phyloP scores from a whole-genome alignment of 2,888 invertebrate species.

The Melitaea athalia region DNA sequence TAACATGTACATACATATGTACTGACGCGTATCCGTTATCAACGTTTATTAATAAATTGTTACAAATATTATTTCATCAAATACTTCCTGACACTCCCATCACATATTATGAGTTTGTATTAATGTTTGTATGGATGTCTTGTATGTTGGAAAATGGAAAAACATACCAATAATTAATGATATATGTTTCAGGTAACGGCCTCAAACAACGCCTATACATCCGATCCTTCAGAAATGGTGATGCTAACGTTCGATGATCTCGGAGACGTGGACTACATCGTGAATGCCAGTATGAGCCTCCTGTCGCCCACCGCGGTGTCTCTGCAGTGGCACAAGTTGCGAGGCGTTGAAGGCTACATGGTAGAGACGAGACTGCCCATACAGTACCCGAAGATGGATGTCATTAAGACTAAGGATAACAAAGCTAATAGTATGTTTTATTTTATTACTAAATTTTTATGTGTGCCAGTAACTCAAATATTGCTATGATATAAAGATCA shows the following conservation, averaged over 20 bases:
- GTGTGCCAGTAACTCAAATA: no score
- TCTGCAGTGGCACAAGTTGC: slow-evolving; percentile 83
- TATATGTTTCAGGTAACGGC: slow-evolving; percentile 82
- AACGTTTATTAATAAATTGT: no score
- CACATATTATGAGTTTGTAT: no score
- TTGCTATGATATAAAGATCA: no score
- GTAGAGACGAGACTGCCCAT: slow-evolving; percentile 76
- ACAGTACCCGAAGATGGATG: slow-evolving; percentile 80
- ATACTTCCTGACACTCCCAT: no score
- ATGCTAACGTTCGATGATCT: slow-evolving; percentile 84
- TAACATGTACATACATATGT: no score
- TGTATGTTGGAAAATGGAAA: no score
- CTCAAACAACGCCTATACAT: slow-evolving; percentile 83
- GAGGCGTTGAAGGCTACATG: slow-evolving; percentile 83
- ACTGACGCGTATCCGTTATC: no score
- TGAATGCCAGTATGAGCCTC: slow-evolving; percentile 76
- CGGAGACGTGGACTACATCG: slow-evolving; percentile 84
- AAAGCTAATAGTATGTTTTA: slow-evolving; percentile 68
- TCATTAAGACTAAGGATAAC: slow-evolving; percentile 66
- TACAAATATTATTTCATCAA: no score
- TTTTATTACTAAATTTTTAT: not conserved
- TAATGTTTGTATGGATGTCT: no score
- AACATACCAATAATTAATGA: not conserved
- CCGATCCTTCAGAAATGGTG: slow-evolving; percentile 82
- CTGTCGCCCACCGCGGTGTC: slow-evolving; percentile 78